Evolutionary conservation across 1,140 invertebrate genomes (phyloP).

Genomic region (Caerostris extrusa): DNA sequence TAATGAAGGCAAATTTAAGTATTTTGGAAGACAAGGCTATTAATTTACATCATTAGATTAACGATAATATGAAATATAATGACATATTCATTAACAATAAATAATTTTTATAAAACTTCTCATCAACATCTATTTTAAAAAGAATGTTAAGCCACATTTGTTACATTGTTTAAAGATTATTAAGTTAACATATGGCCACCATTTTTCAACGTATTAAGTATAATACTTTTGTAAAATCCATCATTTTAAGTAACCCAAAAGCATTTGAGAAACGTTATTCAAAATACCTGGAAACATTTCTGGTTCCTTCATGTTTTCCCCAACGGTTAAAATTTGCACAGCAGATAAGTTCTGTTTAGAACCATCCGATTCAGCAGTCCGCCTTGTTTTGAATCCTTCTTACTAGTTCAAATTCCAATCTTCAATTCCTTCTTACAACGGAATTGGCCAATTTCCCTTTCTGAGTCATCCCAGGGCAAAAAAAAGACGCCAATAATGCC

Average conservation of each 20-base stretch:
- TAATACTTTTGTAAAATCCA: background rate
- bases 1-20: too few relatives aligned
- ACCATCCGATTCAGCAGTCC: background rate
- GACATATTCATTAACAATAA: too few relatives aligned
- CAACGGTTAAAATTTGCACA: background rate
- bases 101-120: too few relatives aligned
- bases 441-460: constrained; percentile 34
- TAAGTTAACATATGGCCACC: too few relatives aligned
- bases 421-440: constrained; percentile 5
- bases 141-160: too few relatives aligned
- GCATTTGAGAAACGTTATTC: background rate
- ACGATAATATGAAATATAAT: too few relatives aligned
- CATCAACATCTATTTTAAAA: too few relatives aligned
- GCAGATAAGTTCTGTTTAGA: background rate
- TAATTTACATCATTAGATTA: too few relatives aligned
- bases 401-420: constrained; percentile 34
- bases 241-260: background rate
- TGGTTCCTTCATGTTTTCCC: background rate
- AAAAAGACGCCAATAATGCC: constrained; percentile 17
- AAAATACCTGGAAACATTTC: background rate
- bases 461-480: background rate
- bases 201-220: too few relatives aligned
- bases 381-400: background rate
- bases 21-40: too few relatives aligned
- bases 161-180: too few relatives aligned